Percentiles rank a stretch among this genome's conserved stretches.
Evolutionary conservation across 2,888 invertebrate genomes (phyloP).

Genomic region (Megalurothrips usitatus): DNA sequence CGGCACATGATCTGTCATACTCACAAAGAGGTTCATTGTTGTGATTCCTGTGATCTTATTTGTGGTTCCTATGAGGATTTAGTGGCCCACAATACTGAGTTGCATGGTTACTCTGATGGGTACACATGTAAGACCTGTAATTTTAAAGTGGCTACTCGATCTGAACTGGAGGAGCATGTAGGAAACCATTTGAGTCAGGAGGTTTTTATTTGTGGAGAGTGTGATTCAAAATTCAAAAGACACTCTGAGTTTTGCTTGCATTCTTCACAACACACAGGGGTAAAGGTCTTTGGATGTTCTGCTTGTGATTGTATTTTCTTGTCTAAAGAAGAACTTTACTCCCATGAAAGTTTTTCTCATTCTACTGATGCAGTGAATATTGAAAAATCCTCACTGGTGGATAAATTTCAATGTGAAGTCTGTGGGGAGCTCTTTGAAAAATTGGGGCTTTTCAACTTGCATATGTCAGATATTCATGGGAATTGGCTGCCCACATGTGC

Average conservation of each 20-base stretch:
- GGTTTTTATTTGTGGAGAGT: background rate
- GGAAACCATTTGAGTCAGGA: background rate
- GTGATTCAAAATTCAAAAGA: background rate
- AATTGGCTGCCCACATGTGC: background rate
- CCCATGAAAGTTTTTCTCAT: background rate
- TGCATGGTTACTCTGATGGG: background rate
- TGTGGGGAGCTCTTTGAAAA: background rate
- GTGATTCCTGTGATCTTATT: background rate
- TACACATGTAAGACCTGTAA: background rate
- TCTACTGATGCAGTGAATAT: background rate
- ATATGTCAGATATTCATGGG: background rate
- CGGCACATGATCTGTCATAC: background rate
- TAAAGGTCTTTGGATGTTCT: background rate
- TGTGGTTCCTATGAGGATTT: background rate
- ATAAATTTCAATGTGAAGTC: background rate
- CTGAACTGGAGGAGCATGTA: background rate
- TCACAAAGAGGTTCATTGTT: background rate
- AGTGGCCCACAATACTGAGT: background rate
- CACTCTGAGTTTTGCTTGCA: background rate
- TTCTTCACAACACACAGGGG: background rate
- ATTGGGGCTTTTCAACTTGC: background rate
- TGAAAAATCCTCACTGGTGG: background rate
- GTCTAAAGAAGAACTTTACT: background rate
- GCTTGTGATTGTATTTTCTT: background rate
- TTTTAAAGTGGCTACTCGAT: background rate